Conservation (phyloP, 2,888 invertebrate species). For the Lysandra bellargus region DNA sequence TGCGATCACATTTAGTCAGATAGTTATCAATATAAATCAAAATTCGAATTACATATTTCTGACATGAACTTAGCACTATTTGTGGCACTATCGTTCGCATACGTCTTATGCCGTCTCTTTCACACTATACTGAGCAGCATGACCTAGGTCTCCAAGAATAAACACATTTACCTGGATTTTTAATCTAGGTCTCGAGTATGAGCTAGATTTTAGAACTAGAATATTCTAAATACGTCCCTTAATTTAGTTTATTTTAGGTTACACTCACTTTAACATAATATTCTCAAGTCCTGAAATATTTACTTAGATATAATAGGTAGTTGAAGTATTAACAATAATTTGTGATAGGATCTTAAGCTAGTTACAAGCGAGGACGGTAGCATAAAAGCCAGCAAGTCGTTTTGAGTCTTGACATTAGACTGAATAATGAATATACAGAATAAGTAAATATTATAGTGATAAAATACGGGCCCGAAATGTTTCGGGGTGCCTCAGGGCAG, state of each 20-base stretch:
- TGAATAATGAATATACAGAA: background rate
- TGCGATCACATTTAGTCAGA: background rate
- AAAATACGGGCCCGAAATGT: background rate
- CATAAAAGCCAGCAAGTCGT: conserved; percentile 11
- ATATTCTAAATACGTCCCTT: background rate
- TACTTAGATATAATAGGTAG: background rate
- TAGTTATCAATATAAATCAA: background rate
- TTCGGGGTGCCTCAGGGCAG: conserved; percentile 5
- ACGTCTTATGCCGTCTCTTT: background rate
- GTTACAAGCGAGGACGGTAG: conserved; percentile 16
- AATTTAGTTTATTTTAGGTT: background rate
- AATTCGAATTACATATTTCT: background rate
- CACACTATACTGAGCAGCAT: background rate
- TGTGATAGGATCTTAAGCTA: conserved; percentile 17
- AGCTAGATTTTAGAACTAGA: background rate
- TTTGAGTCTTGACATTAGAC: conserved; percentile 2
- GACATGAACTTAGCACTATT: background rate
- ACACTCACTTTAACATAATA: background rate
- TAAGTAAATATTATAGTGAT: background rate
- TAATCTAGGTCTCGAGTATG: background rate
- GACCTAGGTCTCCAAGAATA: background rate
- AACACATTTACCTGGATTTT: background rate
- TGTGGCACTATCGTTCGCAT: background rate
- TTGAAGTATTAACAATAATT: background rate
- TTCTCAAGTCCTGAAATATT: background rate